Conservation (phyloP, 1,140 invertebrate species). For the Reticulitermes speratus region DNA sequence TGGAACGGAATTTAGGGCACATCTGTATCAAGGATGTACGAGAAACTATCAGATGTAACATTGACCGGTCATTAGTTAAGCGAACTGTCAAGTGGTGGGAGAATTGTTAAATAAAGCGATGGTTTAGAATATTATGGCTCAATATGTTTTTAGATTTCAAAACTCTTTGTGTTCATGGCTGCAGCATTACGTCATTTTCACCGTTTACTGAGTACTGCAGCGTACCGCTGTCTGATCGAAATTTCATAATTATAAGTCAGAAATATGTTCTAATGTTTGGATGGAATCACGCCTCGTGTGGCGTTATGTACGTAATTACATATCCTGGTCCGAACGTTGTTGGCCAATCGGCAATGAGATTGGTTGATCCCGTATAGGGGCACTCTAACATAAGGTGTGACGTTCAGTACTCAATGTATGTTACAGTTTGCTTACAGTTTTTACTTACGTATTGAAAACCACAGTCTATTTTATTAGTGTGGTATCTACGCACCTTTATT, state of each 20-base stretch:
- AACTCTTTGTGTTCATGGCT: background rate
- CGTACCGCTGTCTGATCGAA: background rate
- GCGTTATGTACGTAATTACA: background rate
- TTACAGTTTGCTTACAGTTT: too few species aligned
- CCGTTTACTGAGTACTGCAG: background rate
- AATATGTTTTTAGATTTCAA: background rate
- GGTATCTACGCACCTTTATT: too few species aligned
- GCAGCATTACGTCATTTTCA: background rate
- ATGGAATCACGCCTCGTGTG: background rate
- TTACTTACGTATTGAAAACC: too few species aligned
- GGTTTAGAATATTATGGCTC: background rate
- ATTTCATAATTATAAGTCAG: conserved; percentile 5
- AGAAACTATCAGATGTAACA: background rate
- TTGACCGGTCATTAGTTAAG: background rate
- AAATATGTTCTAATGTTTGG: background rate
- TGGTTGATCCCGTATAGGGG: background rate
- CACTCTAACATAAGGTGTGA: background rate
- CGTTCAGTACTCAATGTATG: too few species aligned
- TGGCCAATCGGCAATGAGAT: background rate
- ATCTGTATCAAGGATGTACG: conserved; percentile 3
- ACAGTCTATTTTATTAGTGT: too few species aligned
- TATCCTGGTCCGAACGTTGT: background rate
- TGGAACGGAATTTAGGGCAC: conserved; percentile 1
- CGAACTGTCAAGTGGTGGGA: background rate
- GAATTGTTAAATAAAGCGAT: background rate